These are phyloP conservation scores for Sebastes reedi DNA, from an alignment of 2,797 vertebrate genomes.

Conservation along the genomic window DNA sequence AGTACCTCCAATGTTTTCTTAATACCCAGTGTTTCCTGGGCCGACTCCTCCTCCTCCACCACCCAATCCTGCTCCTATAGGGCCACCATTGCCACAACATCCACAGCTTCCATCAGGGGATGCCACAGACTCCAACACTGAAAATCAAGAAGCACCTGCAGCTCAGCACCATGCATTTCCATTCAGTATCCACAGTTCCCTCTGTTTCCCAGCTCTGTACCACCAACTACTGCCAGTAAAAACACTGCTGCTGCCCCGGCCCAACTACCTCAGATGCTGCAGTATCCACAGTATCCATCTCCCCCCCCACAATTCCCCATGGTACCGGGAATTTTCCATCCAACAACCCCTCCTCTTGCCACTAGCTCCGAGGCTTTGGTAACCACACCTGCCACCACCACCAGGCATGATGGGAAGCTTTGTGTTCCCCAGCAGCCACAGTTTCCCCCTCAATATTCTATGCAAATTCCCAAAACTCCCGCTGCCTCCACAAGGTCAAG, in stretches of 20 bases:
- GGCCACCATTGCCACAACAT: background rate
- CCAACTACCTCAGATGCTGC: background rate
- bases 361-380: background rate
- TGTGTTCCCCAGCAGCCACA: background rate
- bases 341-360: constrained; percentile 3
- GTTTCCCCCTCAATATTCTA: constrained; percentile 24
- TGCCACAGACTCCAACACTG: background rate
- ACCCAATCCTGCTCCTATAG: background rate
- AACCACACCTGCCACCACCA: background rate
- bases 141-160: constrained; percentile 5
- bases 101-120: background rate
- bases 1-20: constrained; percentile 9
- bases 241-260: background rate
- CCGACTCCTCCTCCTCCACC: background rate
- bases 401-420: background rate
- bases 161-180: background rate
- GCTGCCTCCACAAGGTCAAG: background rate
- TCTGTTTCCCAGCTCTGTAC: constrained; percentile 7
- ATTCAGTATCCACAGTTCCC: constrained; percentile 9
- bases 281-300: background rate
- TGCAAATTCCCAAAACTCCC: background rate
- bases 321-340: constrained; percentile 18
- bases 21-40: background rate
- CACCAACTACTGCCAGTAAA: background rate
- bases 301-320: constrained; percentile 24